Base-by-base conservation (phyloP, 2,113 vertebrate species). In the Amphiprion percula region DNA sequence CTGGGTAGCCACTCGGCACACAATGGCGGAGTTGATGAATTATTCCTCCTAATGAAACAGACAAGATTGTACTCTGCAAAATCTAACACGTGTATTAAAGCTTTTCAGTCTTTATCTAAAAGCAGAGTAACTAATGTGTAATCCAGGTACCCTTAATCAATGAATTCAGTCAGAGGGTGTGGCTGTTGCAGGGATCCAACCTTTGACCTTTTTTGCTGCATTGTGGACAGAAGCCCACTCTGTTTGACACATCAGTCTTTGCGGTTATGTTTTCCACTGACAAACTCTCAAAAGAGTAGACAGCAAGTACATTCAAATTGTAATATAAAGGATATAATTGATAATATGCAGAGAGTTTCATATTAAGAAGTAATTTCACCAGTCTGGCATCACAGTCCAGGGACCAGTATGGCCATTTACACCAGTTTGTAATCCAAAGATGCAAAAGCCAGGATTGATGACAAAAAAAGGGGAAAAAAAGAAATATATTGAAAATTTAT, bases 291-390 rank as follows among this genome's bases (percentile, higher is more conserved):
- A 37, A 73, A 41, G 67, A 63, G 39, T 4, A 53, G 54, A 87
- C n/a, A 75, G 24, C 47, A 76, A 47, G 73, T 86, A 92, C 87
- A 91, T 89, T 92, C 87, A 88, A 85, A 84, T 54, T 84, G 79
- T 71, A 71, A 84, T 70, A 85, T 70, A 52, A 74, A 77, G 75
- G 56, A 83, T 90, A 88, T 80, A 85, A 79, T 62, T 37, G 83
- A 74, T 83, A 86, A 91, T 72, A 88, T 63, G 68, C 21, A 56
- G 17, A 6, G 12, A 69, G 78, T 81, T 77, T 83, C 68, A 69
- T 83, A 77, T 60, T 53, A 60, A 76, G 33, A 78, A 64, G 58
- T 47, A 62, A 83, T 77, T 76, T 85, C 59, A 69, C 47, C 68
- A 66, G 77, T 85, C 83, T 81, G 82, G 82, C 80, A 21, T 80